Percentiles rank a stretch among this genome's conserved stretches.
Conservation (phyloP, 1,140 invertebrate species). For the Drosophila dunni region DNA sequence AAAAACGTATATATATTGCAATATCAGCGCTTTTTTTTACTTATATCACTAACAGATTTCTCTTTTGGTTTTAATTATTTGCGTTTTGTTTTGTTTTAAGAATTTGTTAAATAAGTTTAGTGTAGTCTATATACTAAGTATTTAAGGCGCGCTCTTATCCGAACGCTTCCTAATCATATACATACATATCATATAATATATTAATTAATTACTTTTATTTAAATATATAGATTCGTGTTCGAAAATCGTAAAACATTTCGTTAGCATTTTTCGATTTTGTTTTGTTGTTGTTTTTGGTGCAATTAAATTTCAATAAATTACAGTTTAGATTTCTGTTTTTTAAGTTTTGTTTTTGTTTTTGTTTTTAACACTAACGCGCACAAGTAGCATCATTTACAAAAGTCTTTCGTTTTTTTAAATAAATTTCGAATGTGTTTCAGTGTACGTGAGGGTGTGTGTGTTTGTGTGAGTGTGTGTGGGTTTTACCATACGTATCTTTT, state of each 20-base stretch:
- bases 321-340: constrained; percentile 44
- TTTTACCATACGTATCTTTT: constrained; percentile 52
- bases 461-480: constrained; percentile 16
- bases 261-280: constrained; percentile 20
- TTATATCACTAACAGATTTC: constrained; percentile 70
- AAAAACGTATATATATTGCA: constrained; percentile 71
- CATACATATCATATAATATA: constrained; percentile 29
- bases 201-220: constrained; percentile 21
- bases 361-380: constrained; percentile 65
- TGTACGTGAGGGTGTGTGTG: constrained; percentile 17
- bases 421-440: constrained; percentile 61
- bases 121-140: constrained; percentile 59
- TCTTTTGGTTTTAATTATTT: constrained; percentile 46
- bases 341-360: constrained; percentile 24
- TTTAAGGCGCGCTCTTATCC: constrained; percentile 62
- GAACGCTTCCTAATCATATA: constrained; percentile 69
- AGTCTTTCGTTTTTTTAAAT: constrained; percentile 77
- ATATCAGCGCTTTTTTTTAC: constrained; percentile 58
- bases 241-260: constrained; percentile 70
- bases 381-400: constrained; percentile 78
- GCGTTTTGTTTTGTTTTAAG: constrained; percentile 9
- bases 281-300: constrained; percentile 68
- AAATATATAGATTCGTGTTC: constrained; percentile 49
- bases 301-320: constrained; percentile 80
- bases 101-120: constrained; percentile 53